Evolutionary conservation across 2,113 vertebrate species (phyloP).

Genomic region (Cryptoleucopteryx plumbea): DNA sequence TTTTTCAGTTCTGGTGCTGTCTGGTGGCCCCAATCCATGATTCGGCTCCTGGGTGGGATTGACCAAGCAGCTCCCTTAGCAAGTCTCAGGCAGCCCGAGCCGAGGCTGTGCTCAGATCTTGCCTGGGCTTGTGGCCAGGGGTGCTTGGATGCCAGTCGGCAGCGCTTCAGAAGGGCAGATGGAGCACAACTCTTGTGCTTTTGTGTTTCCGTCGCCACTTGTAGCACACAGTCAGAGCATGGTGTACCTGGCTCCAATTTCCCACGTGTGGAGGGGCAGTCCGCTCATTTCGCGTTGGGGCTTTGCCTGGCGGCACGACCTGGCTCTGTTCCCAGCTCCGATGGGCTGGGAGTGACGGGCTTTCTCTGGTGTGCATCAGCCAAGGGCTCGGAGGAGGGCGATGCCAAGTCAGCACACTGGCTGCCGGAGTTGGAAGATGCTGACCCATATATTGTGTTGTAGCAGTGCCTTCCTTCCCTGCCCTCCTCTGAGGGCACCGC

Average conservation of each 20-base stretch:
- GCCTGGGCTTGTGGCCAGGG: neutral
- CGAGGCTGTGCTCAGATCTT: neutral
- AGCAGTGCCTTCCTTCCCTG: neutral
- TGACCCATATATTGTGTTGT: neutral
- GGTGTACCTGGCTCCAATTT: neutral
- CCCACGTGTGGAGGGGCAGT: neutral
- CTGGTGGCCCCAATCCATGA: neutral
- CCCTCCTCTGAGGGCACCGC: neutral
- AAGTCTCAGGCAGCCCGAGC: neutral
- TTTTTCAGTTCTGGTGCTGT: neutral
- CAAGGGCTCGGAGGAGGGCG: neutral
- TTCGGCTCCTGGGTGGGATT: neutral
- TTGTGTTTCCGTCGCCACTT: neutral
- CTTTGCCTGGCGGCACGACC: neutral
- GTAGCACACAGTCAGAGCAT: neutral
- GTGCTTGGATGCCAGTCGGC: rapidly evolving
- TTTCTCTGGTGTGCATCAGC: neutral
- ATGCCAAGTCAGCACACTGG: neutral
- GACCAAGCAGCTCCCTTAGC: neutral
- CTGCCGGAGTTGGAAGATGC: neutral
- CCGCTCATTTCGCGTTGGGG: rapidly evolving
- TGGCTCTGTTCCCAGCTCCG: neutral
- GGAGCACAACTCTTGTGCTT: neutral
- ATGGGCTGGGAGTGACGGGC: rapidly evolving
- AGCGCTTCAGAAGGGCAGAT: neutral